Conservation (phyloP, 2,888 invertebrate species). For the Harpagoxenus sublaevis region DNA sequence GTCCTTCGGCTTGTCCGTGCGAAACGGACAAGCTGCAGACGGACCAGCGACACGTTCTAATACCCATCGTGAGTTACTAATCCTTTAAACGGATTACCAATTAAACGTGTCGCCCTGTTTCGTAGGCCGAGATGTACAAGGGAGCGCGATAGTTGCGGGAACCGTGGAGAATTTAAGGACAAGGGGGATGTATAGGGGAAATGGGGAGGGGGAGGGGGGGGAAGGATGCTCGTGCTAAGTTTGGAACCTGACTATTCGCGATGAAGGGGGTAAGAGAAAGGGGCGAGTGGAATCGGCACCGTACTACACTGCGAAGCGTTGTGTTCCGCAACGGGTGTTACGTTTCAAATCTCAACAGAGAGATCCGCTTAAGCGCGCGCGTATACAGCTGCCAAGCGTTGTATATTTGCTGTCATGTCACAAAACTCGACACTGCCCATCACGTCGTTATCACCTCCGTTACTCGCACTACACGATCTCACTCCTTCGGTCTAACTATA, state of each 20-base stretch:
- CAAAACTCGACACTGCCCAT: slow-evolving; percentile 75
- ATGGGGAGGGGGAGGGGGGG: slow-evolving; percentile 11
- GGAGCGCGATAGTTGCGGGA: slow-evolving; percentile 45
- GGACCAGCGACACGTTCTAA: slow-evolving; percentile 83
- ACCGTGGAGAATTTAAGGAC: slow-evolving; percentile 45
- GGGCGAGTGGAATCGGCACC: slow-evolving; percentile 57
- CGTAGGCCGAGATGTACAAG: slow-evolving; percentile 68
- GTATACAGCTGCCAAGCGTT: slow-evolving; percentile 77
- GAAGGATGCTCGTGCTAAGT: slow-evolving; percentile 60
- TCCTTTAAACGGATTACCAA: slow-evolving; percentile 86
- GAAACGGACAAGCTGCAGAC: slow-evolving; percentile 82
- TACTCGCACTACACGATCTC: slow-evolving; percentile 42
- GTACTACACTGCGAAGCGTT: slow-evolving; percentile 59
- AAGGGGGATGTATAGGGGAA: neutral
- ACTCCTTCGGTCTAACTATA: slow-evolving; percentile 44
- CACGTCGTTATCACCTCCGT: slow-evolving; percentile 52
- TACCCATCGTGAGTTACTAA: slow-evolving; percentile 84
- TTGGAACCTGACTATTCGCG: slow-evolving; percentile 44
- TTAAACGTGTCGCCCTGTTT: slow-evolving; percentile 83
- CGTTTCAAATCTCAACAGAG: slow-evolving; percentile 80
- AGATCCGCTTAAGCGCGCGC: slow-evolving; percentile 68
- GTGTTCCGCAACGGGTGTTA: slow-evolving; percentile 76
- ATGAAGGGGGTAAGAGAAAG: slow-evolving; percentile 26
- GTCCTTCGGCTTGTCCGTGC: slow-evolving; percentile 82
- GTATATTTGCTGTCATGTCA: slow-evolving; percentile 75